These are phyloP conservation scores for Ommatoiulus sabulosus DNA, from an alignment of 2,888 invertebrate species.

Conservation along the genomic window DNA sequence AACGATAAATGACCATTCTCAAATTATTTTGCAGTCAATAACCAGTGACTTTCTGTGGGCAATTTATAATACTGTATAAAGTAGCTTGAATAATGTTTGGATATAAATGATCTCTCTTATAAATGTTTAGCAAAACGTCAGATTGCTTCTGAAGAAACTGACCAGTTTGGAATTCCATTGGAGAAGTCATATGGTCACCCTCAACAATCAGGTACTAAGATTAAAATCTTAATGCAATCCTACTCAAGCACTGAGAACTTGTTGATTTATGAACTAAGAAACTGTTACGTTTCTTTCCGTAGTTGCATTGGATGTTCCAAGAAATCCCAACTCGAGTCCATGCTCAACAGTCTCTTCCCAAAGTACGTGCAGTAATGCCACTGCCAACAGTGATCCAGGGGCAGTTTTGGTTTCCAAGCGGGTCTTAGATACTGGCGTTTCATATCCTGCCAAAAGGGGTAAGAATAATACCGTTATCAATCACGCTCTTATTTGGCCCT, in stretches of 20 bases:
- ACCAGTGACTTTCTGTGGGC: too few relatives aligned
- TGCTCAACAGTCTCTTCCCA: conserved; percentile 56
- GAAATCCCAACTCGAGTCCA: conserved; percentile 56
- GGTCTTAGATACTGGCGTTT: not conserved
- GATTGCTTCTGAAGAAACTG: conserved; percentile 23
- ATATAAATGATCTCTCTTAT: not conserved
- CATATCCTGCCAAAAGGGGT: conserved; percentile 48
- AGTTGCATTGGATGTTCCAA: conserved; percentile 16
- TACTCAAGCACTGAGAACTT: not conserved
- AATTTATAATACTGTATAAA: too few relatives aligned
- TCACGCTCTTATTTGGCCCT: not conserved
- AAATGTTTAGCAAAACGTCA: conserved; percentile 26
- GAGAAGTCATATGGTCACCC: conserved; percentile 30
- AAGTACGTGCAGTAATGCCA: conserved; percentile 54
- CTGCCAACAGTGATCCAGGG: conserved; percentile 40
- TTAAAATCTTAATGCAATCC: not conserved
- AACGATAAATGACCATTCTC: too few relatives aligned
- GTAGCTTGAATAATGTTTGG: not conserved
- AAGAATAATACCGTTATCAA: not conserved
- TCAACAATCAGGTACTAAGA: not conserved
- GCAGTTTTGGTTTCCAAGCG: not conserved
- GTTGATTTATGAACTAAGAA: not conserved
- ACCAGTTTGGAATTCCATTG: conserved; percentile 49
- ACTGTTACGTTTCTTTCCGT: conserved; percentile 12
- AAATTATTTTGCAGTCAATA: too few relatives aligned